These are phyloP conservation scores for Linurgus olivaceus DNA, from an alignment of 2,797 vertebrate genomes.

Conservation along the genomic window DNA sequence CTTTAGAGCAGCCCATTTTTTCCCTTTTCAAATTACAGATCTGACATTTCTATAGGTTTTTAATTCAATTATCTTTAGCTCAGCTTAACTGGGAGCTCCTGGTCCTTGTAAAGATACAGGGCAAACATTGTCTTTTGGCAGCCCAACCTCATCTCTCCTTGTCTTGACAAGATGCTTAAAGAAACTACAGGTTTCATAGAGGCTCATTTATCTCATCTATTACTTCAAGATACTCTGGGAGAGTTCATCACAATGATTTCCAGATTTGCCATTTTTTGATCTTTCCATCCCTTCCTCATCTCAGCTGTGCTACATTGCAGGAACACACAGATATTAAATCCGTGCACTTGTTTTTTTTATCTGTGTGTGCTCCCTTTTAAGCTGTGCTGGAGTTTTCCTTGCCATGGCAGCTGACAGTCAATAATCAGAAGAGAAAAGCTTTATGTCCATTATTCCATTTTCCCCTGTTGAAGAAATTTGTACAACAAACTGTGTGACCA, in stretches of 20 bases:
- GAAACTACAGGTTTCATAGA: background rate
- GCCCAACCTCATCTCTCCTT: background rate
- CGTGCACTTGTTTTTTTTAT: background rate
- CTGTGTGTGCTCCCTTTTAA: background rate
- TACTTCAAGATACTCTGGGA: background rate
- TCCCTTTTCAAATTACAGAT: background rate
- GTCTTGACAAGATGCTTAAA: slow-evolving; percentile 10
- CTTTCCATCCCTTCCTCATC: background rate
- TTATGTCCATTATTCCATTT: background rate
- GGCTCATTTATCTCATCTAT: background rate
- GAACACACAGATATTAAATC: background rate
- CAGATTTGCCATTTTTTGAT: background rate
- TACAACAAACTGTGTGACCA: background rate
- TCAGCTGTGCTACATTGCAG: background rate
- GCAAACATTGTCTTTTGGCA: slow-evolving; percentile 55
- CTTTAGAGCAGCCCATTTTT: background rate
- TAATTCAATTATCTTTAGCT: slow-evolving; percentile 38
- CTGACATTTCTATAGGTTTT: slow-evolving; percentile 27
- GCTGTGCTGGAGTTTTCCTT: background rate
- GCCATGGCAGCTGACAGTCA: background rate
- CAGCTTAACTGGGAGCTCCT: slow-evolving; percentile 21
- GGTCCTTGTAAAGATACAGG: slow-evolving; percentile 21
- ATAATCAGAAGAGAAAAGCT: background rate
- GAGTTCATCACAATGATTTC: background rate
- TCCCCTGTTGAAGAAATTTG: background rate